Conservation (phyloP, 2,113 vertebrate species). For the Cyanocitta stelleri region DNA sequence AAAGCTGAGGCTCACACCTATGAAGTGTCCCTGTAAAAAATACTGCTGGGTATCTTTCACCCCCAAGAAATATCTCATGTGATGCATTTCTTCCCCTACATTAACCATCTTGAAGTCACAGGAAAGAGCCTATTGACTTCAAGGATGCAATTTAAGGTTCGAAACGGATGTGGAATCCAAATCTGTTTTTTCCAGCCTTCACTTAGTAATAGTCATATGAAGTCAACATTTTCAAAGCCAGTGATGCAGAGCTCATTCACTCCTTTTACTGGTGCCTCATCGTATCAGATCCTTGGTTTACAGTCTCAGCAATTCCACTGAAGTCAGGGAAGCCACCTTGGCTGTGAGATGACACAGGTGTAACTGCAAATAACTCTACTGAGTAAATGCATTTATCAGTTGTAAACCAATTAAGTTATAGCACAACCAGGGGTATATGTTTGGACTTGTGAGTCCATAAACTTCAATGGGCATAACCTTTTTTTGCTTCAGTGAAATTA, state of each 20-base stretch:
- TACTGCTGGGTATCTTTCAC: background rate
- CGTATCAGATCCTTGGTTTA: background rate
- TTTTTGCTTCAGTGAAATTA: background rate
- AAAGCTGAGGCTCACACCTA: background rate
- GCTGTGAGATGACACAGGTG: background rate
- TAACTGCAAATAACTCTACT: background rate
- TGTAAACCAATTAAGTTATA: background rate
- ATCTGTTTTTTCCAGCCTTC: background rate
- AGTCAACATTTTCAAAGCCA: background rate
- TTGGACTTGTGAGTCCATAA: background rate
- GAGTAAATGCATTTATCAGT: background rate
- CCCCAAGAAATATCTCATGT: background rate
- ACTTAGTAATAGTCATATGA: background rate
- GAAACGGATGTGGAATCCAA: background rate
- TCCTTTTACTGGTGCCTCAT: background rate
- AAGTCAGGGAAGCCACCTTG: background rate
- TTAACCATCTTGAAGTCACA: background rate
- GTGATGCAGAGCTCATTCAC: background rate
- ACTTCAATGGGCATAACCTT: background rate
- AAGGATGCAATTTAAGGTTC: background rate
- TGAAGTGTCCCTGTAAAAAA: background rate
- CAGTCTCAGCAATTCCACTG: background rate
- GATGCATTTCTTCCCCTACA: background rate
- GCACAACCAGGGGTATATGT: fast-evolving
- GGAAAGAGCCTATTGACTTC: background rate